These are phyloP conservation scores for Catharus ustulatus DNA, from an alignment of 2,797 vertebrate genomes.

Conservation along the genomic window DNA sequence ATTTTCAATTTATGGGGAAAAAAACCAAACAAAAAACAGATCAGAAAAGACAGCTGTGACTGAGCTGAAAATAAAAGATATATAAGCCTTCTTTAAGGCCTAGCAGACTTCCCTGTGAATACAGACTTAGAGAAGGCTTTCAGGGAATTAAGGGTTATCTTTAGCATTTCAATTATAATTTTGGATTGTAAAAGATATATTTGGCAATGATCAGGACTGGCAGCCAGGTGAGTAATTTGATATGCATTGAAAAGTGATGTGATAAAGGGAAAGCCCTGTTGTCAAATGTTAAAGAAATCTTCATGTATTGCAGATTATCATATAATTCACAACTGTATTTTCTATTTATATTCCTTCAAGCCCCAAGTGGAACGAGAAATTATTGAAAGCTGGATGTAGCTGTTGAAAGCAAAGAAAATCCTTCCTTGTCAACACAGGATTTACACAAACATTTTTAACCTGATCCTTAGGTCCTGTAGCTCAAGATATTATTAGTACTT, in stretches of 20 bases:
- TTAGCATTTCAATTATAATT: background rate
- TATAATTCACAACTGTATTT: background rate
- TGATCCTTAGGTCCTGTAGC: background rate
- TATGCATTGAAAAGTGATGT: background rate
- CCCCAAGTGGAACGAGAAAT: background rate
- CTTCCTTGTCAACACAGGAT: background rate
- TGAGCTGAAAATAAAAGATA: background rate
- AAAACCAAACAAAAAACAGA: background rate
- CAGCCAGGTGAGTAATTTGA: background rate
- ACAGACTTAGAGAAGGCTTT: background rate
- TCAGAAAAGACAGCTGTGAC: background rate
- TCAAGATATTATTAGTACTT: background rate
- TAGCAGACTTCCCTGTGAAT: background rate
- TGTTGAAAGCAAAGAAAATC: constrained; percentile 31
- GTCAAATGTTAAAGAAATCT: background rate
- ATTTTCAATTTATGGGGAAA: background rate
- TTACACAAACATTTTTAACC: background rate
- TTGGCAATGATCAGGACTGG: background rate
- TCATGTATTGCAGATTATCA: background rate
- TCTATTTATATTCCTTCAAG: background rate
- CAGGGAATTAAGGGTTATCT: background rate
- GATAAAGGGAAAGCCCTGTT: background rate
- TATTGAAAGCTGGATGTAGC: background rate
- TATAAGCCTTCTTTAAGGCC: background rate
- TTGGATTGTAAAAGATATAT: background rate